A percentile compares a stretch with the other conserved stretches of the same genome.
Conservation (phyloP, 2,888 invertebrate species). For the Mimachlamys varia region DNA sequence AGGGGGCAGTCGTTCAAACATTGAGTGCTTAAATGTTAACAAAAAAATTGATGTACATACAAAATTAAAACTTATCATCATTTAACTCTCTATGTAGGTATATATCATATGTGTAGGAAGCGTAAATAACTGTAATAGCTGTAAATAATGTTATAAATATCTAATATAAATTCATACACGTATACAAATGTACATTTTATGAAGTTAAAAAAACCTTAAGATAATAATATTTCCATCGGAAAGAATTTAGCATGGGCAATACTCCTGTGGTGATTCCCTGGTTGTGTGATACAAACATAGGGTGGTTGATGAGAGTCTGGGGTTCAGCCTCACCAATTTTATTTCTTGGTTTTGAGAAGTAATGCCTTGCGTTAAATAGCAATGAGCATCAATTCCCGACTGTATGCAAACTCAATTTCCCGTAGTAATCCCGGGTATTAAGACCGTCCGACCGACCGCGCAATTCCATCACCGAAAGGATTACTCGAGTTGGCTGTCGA, state of each 20-base stretch:
- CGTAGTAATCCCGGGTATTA: constrained; percentile 55
- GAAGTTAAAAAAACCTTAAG: background rate
- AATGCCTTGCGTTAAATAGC: constrained; percentile 29
- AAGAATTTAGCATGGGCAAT: background rate
- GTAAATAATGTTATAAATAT: background rate
- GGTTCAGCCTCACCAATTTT: background rate
- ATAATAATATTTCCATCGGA: background rate
- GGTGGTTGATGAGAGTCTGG: constrained; percentile 5
- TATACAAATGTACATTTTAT: constrained; percentile 15
- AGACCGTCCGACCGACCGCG: constrained; percentile 53
- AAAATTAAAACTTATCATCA: background rate
- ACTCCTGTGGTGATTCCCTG: background rate
- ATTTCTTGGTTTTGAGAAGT: constrained; percentile 29
- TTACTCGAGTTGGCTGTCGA: constrained; percentile 52
- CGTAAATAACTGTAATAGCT: background rate
- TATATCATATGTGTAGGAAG: background rate
- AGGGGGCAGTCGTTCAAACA: background rate
- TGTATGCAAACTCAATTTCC: constrained; percentile 57
- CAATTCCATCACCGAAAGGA: constrained; percentile 55
- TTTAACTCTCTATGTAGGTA: background rate
- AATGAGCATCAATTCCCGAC: constrained; percentile 52
- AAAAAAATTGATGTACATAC: background rate
- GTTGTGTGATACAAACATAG: background rate
- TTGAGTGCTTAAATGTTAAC: background rate
- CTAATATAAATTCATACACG: background rate